Evolutionary conservation across 1,140 invertebrate species (phyloP).

Genomic region (Pseudomyrmex gracilis): DNA sequence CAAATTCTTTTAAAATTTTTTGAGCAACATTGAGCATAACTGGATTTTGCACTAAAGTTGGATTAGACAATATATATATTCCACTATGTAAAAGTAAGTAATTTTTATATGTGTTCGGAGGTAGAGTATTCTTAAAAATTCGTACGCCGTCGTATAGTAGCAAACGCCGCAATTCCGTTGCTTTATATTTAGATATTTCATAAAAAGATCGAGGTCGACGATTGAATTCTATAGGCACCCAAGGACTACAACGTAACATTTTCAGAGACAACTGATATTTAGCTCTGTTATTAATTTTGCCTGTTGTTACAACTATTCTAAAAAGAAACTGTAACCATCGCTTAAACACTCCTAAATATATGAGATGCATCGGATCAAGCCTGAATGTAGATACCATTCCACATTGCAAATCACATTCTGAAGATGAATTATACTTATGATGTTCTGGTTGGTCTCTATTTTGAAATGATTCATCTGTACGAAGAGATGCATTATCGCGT

Average conservation of each 20-base stretch:
- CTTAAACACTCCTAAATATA: conserved; percentile 4
- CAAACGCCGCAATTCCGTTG: background rate
- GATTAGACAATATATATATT: background rate
- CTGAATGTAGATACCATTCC: background rate
- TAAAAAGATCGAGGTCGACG: too few species aligned
- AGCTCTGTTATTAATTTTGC: conserved; percentile 6
- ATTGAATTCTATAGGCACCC: background rate
- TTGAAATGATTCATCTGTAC: conserved; percentile 7
- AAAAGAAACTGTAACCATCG: background rate
- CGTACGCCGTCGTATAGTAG: background rate
- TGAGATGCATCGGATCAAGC: conserved; percentile 14
- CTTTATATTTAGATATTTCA: too few species aligned
- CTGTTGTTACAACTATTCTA: background rate
- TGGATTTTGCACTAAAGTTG: background rate
- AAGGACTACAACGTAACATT: background rate
- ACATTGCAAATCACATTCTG: background rate
- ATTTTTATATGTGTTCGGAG: background rate
- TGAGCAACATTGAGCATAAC: conserved; percentile 8
- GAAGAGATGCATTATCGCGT: background rate
- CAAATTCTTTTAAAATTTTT: conserved; percentile 17
- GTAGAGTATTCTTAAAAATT: background rate
- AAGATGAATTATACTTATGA: background rate
- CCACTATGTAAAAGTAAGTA: background rate
- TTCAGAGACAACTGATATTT: background rate
- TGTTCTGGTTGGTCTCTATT: background rate